A percentile compares a stretch with the other conserved stretches of the same genome.
Conservation (phyloP, 2,113 vertebrate species). For the Alces alces region DNA sequence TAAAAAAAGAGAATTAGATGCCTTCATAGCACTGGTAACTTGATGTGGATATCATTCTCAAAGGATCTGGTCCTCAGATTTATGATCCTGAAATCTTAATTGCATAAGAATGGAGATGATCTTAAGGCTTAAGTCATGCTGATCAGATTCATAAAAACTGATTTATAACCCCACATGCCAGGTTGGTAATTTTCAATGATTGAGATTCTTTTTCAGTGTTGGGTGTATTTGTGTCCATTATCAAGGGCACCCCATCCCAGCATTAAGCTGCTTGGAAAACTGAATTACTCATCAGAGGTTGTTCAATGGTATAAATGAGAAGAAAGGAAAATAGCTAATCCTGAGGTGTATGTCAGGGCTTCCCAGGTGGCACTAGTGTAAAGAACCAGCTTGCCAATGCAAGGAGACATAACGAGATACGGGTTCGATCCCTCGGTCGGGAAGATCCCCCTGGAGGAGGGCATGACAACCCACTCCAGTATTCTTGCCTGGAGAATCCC, state of each 20-base stretch:
- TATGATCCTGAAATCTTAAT: neutral
- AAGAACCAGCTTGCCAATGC: neutral
- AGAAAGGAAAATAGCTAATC: neutral
- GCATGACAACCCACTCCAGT: neutral
- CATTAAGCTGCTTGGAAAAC: neutral
- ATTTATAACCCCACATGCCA: neutral
- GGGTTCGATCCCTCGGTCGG: rapidly evolving
- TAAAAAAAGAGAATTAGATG: neutral
- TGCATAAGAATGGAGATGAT: neutral
- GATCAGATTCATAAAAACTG: neutral
- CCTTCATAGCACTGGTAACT: neutral
- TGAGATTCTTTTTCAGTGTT: neutral
- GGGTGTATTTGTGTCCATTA: neutral
- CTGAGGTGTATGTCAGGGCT: neutral
- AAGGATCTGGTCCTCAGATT: neutral
- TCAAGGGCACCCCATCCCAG: neutral
- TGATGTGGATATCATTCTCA: neutral
- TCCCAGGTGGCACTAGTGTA: neutral
- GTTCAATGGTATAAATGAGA: neutral
- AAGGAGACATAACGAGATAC: neutral
- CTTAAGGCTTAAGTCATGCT: neutral
- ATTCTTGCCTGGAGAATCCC: neutral
- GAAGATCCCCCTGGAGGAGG: neutral
- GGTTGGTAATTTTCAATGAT: neutral
- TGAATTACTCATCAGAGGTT: neutral